These are phyloP conservation scores for Falco rusticolus DNA, from an alignment of 2,797 vertebrate genomes.

Conservation along the genomic window DNA sequence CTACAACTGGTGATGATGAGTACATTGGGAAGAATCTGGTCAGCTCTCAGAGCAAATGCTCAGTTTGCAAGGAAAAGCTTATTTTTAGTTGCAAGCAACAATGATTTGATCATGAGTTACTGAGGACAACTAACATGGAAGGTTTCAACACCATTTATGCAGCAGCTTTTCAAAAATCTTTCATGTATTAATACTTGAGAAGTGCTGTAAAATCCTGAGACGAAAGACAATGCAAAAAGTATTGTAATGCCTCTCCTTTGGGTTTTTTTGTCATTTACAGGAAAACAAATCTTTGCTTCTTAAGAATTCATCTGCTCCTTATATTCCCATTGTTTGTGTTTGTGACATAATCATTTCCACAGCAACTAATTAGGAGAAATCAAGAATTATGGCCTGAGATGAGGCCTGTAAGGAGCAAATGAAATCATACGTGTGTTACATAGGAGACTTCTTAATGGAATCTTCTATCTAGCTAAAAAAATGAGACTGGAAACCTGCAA, in stretches of 20 bases:
- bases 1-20: neutral
- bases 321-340: slow-evolving; percentile 64
- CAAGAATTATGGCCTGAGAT: slow-evolving; percentile 53
- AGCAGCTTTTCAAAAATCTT: slow-evolving; percentile 35
- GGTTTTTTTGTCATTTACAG: slow-evolving; percentile 66
- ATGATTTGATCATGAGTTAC: slow-evolving; percentile 20
- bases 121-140: slow-evolving; percentile 34
- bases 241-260: slow-evolving; percentile 35
- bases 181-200: slow-evolving; percentile 41
- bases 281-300: slow-evolving; percentile 73
- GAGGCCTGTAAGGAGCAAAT: slow-evolving; percentile 43
- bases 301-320: slow-evolving; percentile 70
- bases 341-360: slow-evolving; percentile 69
- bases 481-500: neutral
- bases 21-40: neutral
- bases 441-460: neutral
- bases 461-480: neutral
- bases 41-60: neutral
- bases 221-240: slow-evolving; percentile 45
- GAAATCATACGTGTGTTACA: slow-evolving; percentile 15
- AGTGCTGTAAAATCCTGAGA: slow-evolving; percentile 43
- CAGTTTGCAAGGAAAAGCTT: neutral
- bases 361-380: slow-evolving; percentile 71
- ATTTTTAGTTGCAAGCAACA: neutral
- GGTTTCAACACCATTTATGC: slow-evolving; percentile 44